A percentile compares a stretch with the other conserved stretches of the same genome.
Conservation (phyloP, 1,140 invertebrate species). For the Paracyclopina nana region DNA sequence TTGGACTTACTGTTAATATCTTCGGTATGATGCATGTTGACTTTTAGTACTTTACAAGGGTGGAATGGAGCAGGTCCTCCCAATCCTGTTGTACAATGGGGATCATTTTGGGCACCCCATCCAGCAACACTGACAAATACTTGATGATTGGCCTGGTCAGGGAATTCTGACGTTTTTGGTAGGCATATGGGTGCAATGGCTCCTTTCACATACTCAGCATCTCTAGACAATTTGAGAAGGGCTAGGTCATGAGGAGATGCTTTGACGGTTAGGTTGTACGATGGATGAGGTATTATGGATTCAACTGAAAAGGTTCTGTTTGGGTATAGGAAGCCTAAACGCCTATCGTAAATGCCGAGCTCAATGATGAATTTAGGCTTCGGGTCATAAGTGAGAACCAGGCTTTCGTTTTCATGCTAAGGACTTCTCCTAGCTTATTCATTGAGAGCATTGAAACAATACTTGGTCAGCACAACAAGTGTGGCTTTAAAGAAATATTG, state of each 20-base stretch:
- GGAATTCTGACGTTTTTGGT: not conserved
- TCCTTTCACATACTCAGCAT: not conserved
- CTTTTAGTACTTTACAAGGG: not conserved
- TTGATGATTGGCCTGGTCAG: not conserved
- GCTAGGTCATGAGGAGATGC: slow-evolving; percentile 1
- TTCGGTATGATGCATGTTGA: too few relatives aligned
- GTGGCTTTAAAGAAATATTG: too few relatives aligned
- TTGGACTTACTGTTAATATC: too few relatives aligned
- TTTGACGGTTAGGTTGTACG: not conserved
- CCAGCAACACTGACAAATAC: not conserved
- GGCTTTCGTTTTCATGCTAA: too few relatives aligned
- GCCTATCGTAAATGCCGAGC: not conserved
- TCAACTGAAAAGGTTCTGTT: not conserved
- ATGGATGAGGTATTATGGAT: not conserved
- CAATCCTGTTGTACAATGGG: not conserved
- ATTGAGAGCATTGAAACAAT: too few relatives aligned
- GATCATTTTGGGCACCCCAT: not conserved
- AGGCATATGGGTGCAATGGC: not conserved
- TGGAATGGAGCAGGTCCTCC: not conserved
- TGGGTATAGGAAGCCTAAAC: not conserved
- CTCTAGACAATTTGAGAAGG: not conserved
- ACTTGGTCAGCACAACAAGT: too few relatives aligned
- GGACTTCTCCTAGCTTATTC: too few relatives aligned
- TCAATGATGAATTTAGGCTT: too few relatives aligned
- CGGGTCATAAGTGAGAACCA: too few relatives aligned